Evolutionary conservation across 1,140 invertebrate genomes (phyloP).

Genomic region (Drosophila paulistorum): DNA sequence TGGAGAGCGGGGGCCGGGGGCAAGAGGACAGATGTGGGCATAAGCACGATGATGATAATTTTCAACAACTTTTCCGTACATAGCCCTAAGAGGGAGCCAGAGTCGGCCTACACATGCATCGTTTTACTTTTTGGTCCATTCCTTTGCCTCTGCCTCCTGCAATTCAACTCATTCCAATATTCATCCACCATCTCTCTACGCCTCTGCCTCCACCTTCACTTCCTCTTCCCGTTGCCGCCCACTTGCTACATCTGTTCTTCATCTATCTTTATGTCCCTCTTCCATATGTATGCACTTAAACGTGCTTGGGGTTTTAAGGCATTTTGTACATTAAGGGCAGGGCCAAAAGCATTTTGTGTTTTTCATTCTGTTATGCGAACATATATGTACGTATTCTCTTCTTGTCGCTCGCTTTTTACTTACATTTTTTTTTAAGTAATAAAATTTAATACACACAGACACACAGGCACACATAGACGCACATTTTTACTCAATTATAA

Average conservation of each 20-base stretch:
- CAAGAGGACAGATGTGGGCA: neutral
- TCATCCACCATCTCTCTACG: neutral
- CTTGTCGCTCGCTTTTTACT: slow-evolving; percentile 51
- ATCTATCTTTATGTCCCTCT: slow-evolving; percentile 14
- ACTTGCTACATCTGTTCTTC: neutral
- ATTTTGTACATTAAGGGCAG: slow-evolving; percentile 62
- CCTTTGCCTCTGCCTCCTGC: neutral
- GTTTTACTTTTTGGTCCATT: slow-evolving; percentile 1
- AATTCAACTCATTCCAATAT: neutral
- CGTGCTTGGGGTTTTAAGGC: slow-evolving; percentile 72
- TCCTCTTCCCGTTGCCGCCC: too few species aligned
- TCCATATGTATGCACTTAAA: slow-evolving; percentile 63
- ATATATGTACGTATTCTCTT: slow-evolving; percentile 6
- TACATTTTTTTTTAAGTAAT: slow-evolving; percentile 64
- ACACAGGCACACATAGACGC: slow-evolving; percentile 32
- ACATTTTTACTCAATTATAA: slow-evolving; percentile 83
- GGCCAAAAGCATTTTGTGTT: slow-evolving; percentile 54
- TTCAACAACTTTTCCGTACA: slow-evolving; percentile 70
- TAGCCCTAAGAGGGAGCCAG: slow-evolving; percentile 19
- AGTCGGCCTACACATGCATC: slow-evolving; percentile 39
- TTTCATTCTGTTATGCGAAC: slow-evolving; percentile 11
- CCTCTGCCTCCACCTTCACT: neutral
- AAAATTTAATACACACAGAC: slow-evolving; percentile 72
- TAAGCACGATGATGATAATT: slow-evolving; percentile 65
- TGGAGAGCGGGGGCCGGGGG: neutral